Evolutionary conservation across 1,140 invertebrate genomes (phyloP).

Genomic region (Drosophila malerkotliana): DNA sequence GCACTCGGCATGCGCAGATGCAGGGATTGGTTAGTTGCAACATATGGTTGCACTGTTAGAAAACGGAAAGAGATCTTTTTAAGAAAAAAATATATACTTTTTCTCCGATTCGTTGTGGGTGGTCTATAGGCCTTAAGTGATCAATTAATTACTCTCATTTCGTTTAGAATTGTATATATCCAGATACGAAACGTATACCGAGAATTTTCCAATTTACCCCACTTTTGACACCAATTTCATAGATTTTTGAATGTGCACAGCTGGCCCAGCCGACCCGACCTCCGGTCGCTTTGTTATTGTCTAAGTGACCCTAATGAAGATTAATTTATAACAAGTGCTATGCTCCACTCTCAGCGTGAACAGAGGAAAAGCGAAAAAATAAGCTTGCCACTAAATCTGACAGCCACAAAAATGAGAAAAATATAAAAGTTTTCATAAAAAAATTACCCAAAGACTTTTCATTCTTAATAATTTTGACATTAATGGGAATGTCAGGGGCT

Average conservation of each 20-base stretch:
- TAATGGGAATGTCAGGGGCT: not conserved
- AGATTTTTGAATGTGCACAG: constrained; percentile 8
- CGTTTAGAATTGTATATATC: no score
- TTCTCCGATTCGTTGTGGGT: not conserved
- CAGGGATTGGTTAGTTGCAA: constrained; percentile 39
- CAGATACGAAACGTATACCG: not conserved
- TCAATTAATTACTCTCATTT: not conserved
- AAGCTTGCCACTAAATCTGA: not conserved
- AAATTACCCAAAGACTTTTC: not conserved
- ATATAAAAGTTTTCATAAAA: not conserved
- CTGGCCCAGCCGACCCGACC: constrained; percentile 19
- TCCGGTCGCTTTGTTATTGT: constrained; percentile 42
- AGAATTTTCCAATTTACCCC: not conserved
- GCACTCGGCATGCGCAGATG: constrained; percentile 10
- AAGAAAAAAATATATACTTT: no score
- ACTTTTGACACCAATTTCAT: not conserved
- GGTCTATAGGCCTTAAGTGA: not conserved
- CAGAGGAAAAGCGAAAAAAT: not conserved
- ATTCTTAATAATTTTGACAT: constrained; percentile 1
- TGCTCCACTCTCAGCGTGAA: constrained; percentile 9
- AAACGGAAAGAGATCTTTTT: not conserved
- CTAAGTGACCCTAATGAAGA: constrained; percentile 74
- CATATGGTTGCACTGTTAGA: constrained; percentile 26
- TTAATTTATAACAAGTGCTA: constrained; percentile 72
- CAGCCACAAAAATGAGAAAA: not conserved